Evolutionary conservation across 2,888 invertebrate genomes (phyloP).

Genomic region (Rhyacophila evoluta): DNA sequence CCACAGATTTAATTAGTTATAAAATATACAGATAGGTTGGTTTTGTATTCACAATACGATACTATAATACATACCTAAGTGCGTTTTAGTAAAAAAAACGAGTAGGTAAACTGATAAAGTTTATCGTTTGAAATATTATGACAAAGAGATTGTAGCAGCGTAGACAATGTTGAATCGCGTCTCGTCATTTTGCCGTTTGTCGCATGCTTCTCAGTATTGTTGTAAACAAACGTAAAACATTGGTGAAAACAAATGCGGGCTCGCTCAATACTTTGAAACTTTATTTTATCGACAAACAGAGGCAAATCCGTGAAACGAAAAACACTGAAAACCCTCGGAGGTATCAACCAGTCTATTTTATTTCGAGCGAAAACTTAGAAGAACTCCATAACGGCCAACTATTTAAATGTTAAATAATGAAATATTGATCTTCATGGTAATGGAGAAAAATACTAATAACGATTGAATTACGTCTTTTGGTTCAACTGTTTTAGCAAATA

Average conservation of each 20-base stretch:
- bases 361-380: too few relatives aligned
- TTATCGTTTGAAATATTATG: background rate
- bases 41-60: too few relatives aligned
- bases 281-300: background rate
- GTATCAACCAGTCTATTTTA: too few relatives aligned
- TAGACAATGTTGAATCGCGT: constrained; percentile 4
- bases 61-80: background rate
- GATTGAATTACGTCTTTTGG: too few relatives aligned
- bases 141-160: background rate
- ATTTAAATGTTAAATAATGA: too few relatives aligned
- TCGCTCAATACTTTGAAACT: constrained; percentile 44
- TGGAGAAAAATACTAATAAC: too few relatives aligned
- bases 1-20: too few relatives aligned
- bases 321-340: too few relatives aligned
- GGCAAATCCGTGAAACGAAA: background rate
- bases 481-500: too few relatives aligned
- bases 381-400: too few relatives aligned
- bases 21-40: too few relatives aligned
- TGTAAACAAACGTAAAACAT: constrained; percentile 22
- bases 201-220: constrained; percentile 9
- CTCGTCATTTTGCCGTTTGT: constrained; percentile 4
- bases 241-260: constrained; percentile 38
- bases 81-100: background rate
- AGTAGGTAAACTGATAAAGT: background rate
- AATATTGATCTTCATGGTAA: too few relatives aligned